Evolutionary conservation across 2,113 vertebrate species (phyloP).

Genomic region (Polypterus senegalus): DNA sequence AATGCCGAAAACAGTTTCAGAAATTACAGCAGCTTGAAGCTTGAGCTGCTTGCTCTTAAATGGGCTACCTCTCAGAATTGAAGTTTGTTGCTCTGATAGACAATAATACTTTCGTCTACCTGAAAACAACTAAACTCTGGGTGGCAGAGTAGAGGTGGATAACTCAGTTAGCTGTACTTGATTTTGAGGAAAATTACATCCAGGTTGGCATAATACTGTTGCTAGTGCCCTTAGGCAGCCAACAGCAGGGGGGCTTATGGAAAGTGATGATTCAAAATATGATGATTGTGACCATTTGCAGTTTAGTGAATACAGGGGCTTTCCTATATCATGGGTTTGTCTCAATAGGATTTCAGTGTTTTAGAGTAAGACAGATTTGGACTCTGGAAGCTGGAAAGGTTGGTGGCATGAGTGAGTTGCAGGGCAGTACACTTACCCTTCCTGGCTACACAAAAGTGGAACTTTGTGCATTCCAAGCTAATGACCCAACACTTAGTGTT

Average conservation of each 20-base stretch:
- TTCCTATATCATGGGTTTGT: conserved; percentile 6
- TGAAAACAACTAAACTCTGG: conserved; percentile 4
- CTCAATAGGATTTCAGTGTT: conserved; percentile 5
- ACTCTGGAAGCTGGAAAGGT: background rate
- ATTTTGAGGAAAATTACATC: conserved; percentile 12
- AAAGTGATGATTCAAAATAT: conserved; percentile 1
- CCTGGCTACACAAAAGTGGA: conserved; percentile 2
- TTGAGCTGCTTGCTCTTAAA: conserved; percentile 14
- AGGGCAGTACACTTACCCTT: conserved; percentile 9
- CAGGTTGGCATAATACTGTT: background rate
- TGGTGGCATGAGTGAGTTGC: background rate
- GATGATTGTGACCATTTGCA: conserved; percentile 20
- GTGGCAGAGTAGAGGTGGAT: conserved; percentile 10
- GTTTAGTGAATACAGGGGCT: conserved; percentile 10
- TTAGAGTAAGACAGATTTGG: conserved; percentile 8
- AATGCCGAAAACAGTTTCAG: background rate
- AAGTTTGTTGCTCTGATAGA: conserved; percentile 10
- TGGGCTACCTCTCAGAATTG: conserved; percentile 10
- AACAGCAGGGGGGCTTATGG: conserved; percentile 4
- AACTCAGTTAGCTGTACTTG: conserved; percentile 11
- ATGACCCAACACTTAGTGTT: background rate
- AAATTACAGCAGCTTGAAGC: conserved; percentile 3
- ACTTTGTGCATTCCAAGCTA: background rate
- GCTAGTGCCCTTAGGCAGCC: conserved; percentile 12
- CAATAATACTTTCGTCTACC: conserved; percentile 12